Base-by-base conservation (phyloP, 2,113 vertebrate species). In the Miniopterus natalensis region DNA sequence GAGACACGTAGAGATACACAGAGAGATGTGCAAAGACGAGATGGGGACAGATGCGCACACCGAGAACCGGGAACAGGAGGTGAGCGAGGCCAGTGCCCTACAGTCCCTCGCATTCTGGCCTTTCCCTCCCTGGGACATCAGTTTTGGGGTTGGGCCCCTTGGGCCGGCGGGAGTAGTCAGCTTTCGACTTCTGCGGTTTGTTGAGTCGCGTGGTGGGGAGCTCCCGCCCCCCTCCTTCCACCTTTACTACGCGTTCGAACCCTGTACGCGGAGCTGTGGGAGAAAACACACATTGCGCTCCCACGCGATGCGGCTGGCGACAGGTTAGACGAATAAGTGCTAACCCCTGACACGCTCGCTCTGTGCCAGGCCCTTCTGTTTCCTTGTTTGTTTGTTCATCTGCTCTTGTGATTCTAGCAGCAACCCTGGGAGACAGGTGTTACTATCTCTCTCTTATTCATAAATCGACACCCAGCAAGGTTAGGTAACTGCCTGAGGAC, bases 221-320 rank as follows among this genome's bases (percentile, higher is more conserved):
- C 4, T 49, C 27, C 42, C 20, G 23, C 17, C 51, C 45, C 23
- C 29, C n/a, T 0, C 29, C 42, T 6, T 6, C 55, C 23, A 4
- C 23, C 4, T 0, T 17, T 0, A 31, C 25, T 1, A 1, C 23
- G 85, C 4, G 2, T 45, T 40, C 57, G 5, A 36, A 13, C 15
- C 36, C 36, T 61, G 59, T 9, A 27, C 20, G 0, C 4, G 27
- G 27, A 25, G n/a, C 90, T 29, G n/a, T 53, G 59, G 59, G 29
- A 15, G 51, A 45, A 31, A 18, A 40, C 2, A 2, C 27, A 9
- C n/a, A 1, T 2, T 0, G 0, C 0, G 27, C 25, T 10, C 51
- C 27, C 29, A 17, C 5, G 4, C 27, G 45, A 13, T 17, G 71
- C 29, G 0, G 18, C 55, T 31, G 42, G 13, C 2, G 14, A 8